Evolutionary conservation across 2,113 vertebrate species (phyloP), one percentile per base, ranked within the genome.

Genomic region (Pipra filicauda): DNA sequence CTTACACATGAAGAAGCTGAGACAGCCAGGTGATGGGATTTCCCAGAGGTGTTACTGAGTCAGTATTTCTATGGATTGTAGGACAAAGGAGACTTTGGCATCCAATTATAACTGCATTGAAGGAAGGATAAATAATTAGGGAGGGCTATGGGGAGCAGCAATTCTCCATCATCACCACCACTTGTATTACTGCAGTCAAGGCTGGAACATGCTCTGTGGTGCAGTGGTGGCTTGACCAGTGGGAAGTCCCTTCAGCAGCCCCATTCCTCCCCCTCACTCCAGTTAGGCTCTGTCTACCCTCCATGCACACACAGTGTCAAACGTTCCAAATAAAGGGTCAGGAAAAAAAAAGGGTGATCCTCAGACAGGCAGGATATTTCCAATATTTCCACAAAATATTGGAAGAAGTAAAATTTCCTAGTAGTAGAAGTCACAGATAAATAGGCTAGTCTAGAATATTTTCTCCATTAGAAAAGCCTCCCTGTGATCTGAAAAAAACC

Each of bases 291-390:
- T 69, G 11, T 27, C 41, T 80, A 44, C 2, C 8, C 44, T 6
- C 9, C 15, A 9, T 9, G 22, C 24, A 52, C 1, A 6, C 4
- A 81, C 10, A 28, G 0, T 0, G 3, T 14, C 28, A 54, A 62
- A 65, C 21, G 22, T 24, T 55, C 43, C 33, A 24, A 35, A 73
- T 22, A 62, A 78, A 66, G 12, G 7, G 28, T 54, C 64, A 80
- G 22, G 19, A 64, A 83, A 23, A n/a, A 55, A 84, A 31, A 39
- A 64, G 14, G 27, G 15, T 41, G 14, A 52, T 90, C 39, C 61
- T 78, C 39, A 71, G 14, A 35, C 7, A 80, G 8, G 23, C 10
- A 86, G 39, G 65, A 83, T 39, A 48, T n/a, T n/a, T n/a, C n/a
- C n/a, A n/a, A 9, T 58, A 46, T 59, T 92, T 93, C 58, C 23